phyloP scores from a whole-genome alignment of 2,888 invertebrate genomes.

The Amiota mariae region DNA sequence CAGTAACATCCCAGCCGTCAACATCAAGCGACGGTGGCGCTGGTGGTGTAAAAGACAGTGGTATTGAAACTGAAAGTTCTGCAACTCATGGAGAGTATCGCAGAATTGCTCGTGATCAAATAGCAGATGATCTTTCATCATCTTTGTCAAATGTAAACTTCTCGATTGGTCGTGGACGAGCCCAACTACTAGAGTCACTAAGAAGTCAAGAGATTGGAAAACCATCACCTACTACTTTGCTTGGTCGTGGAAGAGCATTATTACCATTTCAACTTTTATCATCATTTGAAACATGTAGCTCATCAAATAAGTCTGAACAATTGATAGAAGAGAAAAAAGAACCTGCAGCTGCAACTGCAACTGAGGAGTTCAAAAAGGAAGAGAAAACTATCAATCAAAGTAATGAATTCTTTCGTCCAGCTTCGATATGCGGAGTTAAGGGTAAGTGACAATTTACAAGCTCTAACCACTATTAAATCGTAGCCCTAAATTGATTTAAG shows the following conservation, averaged over 20 bases:
- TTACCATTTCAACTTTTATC: not conserved
- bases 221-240: not conserved
- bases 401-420: not conserved
- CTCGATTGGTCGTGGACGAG: conserved; percentile 54
- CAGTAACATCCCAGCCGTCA: conserved; percentile 26
- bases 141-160: conserved; percentile 38
- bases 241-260: not conserved
- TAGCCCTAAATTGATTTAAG: too few species aligned
- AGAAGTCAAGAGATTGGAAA: conserved; percentile 8
- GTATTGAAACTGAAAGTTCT: conserved; percentile 39
- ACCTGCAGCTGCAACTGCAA: conserved; percentile 10
- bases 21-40: conserved; percentile 35
- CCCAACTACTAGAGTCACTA: conserved; percentile 40
- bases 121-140: conserved; percentile 36
- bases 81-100: conserved; percentile 38
- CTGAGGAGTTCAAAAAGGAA: conserved; percentile 35
- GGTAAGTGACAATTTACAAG: conserved; percentile 24
- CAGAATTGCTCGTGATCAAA: not conserved
- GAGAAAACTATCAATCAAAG: conserved; percentile 1
- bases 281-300: not conserved
- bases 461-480: not conserved
- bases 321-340: not conserved
- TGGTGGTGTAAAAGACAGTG: conserved; percentile 45
- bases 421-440: conserved; percentile 26
- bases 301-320: not conserved